Conservation (phyloP, 2,113 vertebrate species). For the Ibidorhyncha struthersii region DNA sequence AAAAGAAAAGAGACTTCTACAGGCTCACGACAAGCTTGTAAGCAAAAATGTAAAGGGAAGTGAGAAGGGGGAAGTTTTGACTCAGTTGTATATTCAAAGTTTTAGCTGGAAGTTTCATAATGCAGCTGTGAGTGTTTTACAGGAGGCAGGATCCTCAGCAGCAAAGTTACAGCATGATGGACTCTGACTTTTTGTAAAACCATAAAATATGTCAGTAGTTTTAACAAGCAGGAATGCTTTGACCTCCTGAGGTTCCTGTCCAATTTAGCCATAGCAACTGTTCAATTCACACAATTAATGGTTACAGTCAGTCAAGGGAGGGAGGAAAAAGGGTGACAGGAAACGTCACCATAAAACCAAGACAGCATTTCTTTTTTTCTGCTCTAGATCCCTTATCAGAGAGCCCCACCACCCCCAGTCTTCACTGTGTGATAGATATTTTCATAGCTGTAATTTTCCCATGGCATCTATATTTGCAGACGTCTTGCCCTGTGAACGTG, state of each 20-base stretch:
- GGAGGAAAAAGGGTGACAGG: background rate
- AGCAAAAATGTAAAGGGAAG: background rate
- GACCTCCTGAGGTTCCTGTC: conserved; percentile 50
- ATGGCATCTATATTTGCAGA: background rate
- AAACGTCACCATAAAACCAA: background rate
- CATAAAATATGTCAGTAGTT: conserved; percentile 7
- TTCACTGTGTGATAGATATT: background rate
- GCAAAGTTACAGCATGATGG: background rate
- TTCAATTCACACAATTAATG: conserved; percentile 34
- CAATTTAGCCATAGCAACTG: conserved; percentile 44
- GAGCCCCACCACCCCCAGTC: background rate
- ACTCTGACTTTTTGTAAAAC: conserved; percentile 56
- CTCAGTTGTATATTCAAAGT: background rate
- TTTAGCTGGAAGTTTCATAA: background rate
- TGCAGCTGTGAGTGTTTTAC: background rate
- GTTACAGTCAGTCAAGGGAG: background rate
- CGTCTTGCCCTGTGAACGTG: background rate
- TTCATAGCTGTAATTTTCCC: background rate
- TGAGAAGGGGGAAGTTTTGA: background rate
- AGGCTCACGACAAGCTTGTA: background rate
- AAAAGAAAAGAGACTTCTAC: background rate
- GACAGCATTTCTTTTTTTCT: background rate
- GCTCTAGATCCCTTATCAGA: background rate
- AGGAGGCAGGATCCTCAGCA: background rate
- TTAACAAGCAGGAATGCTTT: conserved; percentile 58